A percentile compares a stretch with the other conserved stretches of the same genome.
phyloP scores from a whole-genome alignment of 2,888 invertebrate species.

The Macropis europaea region DNA sequence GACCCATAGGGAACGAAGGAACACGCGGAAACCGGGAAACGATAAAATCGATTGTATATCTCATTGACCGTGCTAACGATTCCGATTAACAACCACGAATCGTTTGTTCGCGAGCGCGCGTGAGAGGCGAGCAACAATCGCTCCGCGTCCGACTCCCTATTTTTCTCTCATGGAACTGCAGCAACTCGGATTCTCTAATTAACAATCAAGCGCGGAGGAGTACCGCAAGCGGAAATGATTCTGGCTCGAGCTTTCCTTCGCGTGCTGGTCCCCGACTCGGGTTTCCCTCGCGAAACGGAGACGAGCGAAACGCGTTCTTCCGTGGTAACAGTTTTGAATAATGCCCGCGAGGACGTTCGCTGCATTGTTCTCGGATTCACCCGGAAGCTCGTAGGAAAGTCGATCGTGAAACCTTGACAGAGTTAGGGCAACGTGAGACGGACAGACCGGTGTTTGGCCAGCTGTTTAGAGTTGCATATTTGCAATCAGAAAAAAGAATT shows the following conservation, averaged over 20 bases:
- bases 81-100: conserved; percentile 57
- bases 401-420: conserved; percentile 25
- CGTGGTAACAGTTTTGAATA: conserved; percentile 59
- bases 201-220: conserved; percentile 60
- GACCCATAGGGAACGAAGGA: conserved; percentile 7
- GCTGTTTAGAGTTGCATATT: no score
- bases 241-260: conserved; percentile 53
- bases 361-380: conserved; percentile 45
- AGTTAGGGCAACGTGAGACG: neutral
- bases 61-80: conserved; percentile 14
- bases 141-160: no score
- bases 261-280: conserved; percentile 21
- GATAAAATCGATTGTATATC: conserved; percentile 2
- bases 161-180: no score
- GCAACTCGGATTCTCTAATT: conserved; percentile 72
- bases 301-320: conserved; percentile 53
- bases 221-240: conserved; percentile 74
- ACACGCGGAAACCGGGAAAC: conserved; percentile 4
- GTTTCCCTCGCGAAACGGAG: no score
- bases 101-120: conserved; percentile 54
- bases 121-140: conserved; percentile 50
- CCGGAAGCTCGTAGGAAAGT: conserved; percentile 31
- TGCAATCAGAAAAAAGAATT: no score
- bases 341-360: conserved; percentile 32
- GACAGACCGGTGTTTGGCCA: neutral